Base-by-base conservation (phyloP, 2,888 invertebrate genomes). In the Philonicus albiceps region DNA sequence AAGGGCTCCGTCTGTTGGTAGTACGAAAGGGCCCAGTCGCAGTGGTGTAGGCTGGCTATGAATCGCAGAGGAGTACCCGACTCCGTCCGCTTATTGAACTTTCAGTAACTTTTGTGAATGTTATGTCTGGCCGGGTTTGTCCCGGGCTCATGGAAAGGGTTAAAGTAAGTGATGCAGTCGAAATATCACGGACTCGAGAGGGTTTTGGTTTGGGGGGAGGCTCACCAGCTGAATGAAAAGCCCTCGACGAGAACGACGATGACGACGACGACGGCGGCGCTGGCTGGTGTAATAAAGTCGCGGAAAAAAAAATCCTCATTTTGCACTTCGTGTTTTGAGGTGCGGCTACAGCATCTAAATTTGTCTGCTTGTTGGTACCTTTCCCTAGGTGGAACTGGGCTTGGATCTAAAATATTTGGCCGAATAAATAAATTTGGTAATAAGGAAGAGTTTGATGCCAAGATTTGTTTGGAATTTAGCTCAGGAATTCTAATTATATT, bases 101-200 rank as follows among this genome's bases (percentile, higher is more conserved):
- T 76, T 76, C 76, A 76, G 76, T 76, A 76, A 76, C n/a, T 76
- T 76, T 43, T 37, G 37, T 76, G 76, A 76, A 76, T 76, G 37
- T 43, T 76, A 40, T 76, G 76, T 76, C 76, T 76, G 76, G 76
- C 34, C 76, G 76, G 40, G 22, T 40, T 53, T 53, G 11, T 64
- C 27, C 49, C n/a, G 49, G 49, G n/a, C 27, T 27, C 11, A 8
- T 11, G 64, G 19, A 19, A 64, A 64, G 64, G 64, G 19, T 64
- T 64, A 27, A 27, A 27, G 27, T 64, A 49, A 49, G 49, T 49
- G n/a, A n/a, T n/a, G 49, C 49, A 49, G 49, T n/a, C 49, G 49
- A 49, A 49, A 49, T 49, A 2, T n/a, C 49, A 2, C 49, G 49
- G 4, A n/a, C 49, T 49, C 2, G n/a, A 49, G 40, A 13, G 40